phyloP scores from a whole-genome alignment of 2,113 vertebrate genomes.

The Bufo bufo region DNA sequence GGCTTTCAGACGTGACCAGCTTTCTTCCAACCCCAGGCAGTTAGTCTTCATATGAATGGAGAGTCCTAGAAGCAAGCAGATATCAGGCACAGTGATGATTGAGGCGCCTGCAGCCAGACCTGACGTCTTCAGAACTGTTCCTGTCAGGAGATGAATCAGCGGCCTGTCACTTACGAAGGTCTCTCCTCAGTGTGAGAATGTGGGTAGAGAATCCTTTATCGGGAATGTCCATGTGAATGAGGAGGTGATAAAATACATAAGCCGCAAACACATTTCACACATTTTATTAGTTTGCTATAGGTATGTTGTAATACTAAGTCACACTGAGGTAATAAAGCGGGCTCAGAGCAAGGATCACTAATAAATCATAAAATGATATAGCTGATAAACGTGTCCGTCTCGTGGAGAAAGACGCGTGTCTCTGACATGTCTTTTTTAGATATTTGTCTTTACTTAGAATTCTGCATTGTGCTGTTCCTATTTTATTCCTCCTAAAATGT shows the following conservation, averaged over 20 bases:
- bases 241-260: conserved; percentile 1
- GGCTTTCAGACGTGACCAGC: conserved; percentile 18
- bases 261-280: conserved; percentile 42
- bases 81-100: conserved; percentile 20
- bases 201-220: conserved; percentile 29
- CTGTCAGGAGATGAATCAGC: conserved; percentile 22
- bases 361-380: background rate
- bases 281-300: background rate
- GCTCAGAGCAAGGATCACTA: background rate
- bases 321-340: background rate
- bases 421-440: too few species aligned
- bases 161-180: conserved; percentile 29
- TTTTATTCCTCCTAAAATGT: too few species aligned
- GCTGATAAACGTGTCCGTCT: background rate
- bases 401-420: background rate
- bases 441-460: too few species aligned
- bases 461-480: too few species aligned
- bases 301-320: conserved; percentile 1
- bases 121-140: conserved; percentile 15
- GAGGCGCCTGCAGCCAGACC: conserved; percentile 25
- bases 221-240: conserved; percentile 3
- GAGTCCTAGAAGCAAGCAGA: conserved; percentile 11
- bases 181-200: conserved; percentile 19
- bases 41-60: conserved; percentile 12
- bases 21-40: background rate